Base-by-base conservation (phyloP, 2,113 vertebrate species). In the Cinclus cinclus region DNA sequence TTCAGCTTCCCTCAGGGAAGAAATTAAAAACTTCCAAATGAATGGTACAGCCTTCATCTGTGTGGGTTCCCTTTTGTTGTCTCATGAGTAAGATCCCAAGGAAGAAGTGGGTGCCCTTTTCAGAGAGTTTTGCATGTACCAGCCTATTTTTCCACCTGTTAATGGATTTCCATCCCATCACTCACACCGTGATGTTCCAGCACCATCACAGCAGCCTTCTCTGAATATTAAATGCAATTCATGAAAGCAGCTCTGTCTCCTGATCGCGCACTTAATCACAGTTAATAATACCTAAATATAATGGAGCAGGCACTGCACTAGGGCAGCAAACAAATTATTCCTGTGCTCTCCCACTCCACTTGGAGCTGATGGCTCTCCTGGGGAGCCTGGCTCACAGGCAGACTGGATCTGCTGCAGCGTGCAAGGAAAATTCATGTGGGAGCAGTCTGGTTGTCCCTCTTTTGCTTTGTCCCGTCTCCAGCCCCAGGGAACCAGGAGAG, bases 61-160 rank as follows among this genome's bases (percentile, higher is more conserved):
- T 95, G 92, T 97, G 86, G 83, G 86, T 49, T 96, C 88, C 78
- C 91, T 95, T 96, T 94, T 95, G 68, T 94, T 92, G 64, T 60
- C 78, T 78, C 87, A 85, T 92, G 89, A 96, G 82, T 94, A 95
- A 92, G 79, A 94, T 78, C 82, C 46, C 67, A n/a, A 65, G 71
- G 81, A 96, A 75, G 79, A 87, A 84, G 16, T 39, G 75, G 85
- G 49, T 89, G 87, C 82, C 73, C 85, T 94, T 97, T 95, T 71
- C 71, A 91, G 67, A 56, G 28, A 53, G 30, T n/a, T 31, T 91
- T 93, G 85, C 73, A 28, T 39, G 68, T 77, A 75, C 62, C 56
- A 92, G 77, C 5, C 0, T 91, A 70, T 17, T 81, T 89, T 93
- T 80, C 92, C 89, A 91, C 77, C 91, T 94, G 60, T 82, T 91